Conservation (phyloP, 2,113 vertebrate species). For the Phoenicopterus ruber region DNA sequence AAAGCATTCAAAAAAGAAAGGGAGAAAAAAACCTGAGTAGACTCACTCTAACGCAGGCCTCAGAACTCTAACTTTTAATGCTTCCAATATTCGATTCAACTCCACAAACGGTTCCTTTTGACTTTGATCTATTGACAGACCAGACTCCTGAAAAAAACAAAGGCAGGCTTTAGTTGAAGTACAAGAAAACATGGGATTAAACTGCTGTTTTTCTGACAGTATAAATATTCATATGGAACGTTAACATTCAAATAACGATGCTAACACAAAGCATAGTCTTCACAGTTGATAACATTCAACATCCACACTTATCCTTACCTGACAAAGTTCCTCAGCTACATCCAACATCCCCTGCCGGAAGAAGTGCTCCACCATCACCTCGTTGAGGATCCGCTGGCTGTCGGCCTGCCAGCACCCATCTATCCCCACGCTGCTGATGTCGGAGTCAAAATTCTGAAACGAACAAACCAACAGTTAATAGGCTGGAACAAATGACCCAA, state of each 20-base stretch:
- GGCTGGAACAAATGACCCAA: background rate
- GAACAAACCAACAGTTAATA: background rate
- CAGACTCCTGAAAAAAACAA: conserved; percentile 77
- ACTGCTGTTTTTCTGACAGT: background rate
- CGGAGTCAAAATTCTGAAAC: conserved; percentile 83
- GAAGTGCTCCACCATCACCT: conserved; percentile 88
- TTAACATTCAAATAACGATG: background rate
- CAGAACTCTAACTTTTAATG: conserved; percentile 83
- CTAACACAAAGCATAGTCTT: background rate
- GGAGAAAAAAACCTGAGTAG: background rate
- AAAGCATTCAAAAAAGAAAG: background rate
- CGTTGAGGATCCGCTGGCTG: conserved; percentile 82
- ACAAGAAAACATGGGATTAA: background rate
- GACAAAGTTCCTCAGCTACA: conserved; percentile 84
- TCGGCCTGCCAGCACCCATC: conserved; percentile 86
- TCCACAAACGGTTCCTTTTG: conserved; percentile 88
- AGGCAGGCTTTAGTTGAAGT: background rate
- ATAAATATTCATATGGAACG: background rate
- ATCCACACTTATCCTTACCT: conserved; percentile 62
- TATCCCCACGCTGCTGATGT: conserved; percentile 85
- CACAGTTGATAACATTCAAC: background rate
- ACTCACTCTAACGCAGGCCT: conserved; percentile 86
- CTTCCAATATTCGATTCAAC: conserved; percentile 85
- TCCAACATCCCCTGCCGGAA: conserved; percentile 86
- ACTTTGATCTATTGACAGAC: conserved; percentile 83